A percentile compares a stretch with the other conserved stretches of the same genome.
phyloP scores from a whole-genome alignment of 1,140 invertebrate genomes.

The Hylaeus anthracinus region DNA sequence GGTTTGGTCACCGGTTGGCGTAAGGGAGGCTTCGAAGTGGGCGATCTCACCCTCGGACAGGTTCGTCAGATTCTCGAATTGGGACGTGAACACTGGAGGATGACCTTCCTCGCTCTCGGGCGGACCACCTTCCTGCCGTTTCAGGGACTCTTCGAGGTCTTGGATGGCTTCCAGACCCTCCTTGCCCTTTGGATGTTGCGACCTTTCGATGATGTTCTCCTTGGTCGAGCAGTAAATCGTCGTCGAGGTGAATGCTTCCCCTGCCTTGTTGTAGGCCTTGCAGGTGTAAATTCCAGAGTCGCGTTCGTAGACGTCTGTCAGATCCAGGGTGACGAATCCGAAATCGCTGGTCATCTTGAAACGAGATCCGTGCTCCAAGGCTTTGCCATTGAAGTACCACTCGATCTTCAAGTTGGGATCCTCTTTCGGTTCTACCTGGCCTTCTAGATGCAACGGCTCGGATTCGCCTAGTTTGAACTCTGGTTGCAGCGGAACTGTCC shows the following conservation, averaged over 20 bases:
- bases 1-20: slow-evolving; percentile 96
- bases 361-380: slow-evolving; percentile 90
- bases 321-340: slow-evolving; percentile 94
- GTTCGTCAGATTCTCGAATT: slow-evolving; percentile 91
- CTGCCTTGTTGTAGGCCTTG: slow-evolving; percentile 91
- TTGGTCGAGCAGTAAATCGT: slow-evolving; percentile 92
- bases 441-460: slow-evolving; percentile 94
- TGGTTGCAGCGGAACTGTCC: slow-evolving; percentile 90
- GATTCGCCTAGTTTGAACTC: slow-evolving; percentile 94
- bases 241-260: slow-evolving; percentile 95
- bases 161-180: slow-evolving; percentile 95
- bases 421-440: slow-evolving; percentile 96
- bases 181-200: slow-evolving; percentile 95
- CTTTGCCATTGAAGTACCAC: slow-evolving; percentile 96
- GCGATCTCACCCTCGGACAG: slow-evolving; percentile 94
- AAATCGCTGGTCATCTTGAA: slow-evolving; percentile 95
- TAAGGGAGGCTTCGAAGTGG: slow-evolving; percentile 96
- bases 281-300: slow-evolving; percentile 97
- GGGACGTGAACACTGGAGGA: slow-evolving; percentile 92
- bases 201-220: slow-evolving; percentile 91
- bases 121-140: slow-evolving; percentile 85
- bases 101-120: slow-evolving; percentile 89
- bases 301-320: slow-evolving; percentile 93
- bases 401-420: slow-evolving; percentile 97
- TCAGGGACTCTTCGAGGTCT: slow-evolving; percentile 92